phyloP scores from a whole-genome alignment of 2,888 invertebrate species.

The Scotopteryx bipunctaria region DNA sequence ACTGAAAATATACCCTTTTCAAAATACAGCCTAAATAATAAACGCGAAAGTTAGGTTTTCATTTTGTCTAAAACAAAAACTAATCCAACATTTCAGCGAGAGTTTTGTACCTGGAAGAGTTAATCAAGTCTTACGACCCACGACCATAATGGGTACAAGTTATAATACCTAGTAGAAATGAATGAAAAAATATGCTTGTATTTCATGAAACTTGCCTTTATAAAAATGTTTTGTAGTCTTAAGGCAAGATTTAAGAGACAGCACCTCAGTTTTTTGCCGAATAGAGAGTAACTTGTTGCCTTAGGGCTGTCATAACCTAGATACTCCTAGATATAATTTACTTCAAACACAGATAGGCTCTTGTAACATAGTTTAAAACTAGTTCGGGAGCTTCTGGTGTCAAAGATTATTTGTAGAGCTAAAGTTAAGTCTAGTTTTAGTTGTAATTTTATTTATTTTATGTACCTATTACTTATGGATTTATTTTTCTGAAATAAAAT shows the following conservation, averaged over 20 bases:
- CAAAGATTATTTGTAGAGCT: no score
- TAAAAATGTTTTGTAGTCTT: constrained; percentile 20
- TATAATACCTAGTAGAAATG: no score
- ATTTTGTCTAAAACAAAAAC: constrained; percentile 20
- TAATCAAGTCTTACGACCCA: constrained; percentile 11
- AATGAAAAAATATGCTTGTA: no score
- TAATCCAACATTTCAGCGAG: constrained; percentile 23
- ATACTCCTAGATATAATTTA: no score
- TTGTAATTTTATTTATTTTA: no score
- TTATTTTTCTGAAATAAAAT: neutral
- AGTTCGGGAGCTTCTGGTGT: no score
- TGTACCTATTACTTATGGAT: no score
- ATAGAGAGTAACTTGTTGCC: constrained; percentile 44
- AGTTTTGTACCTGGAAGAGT: constrained; percentile 9
- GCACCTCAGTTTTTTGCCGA: constrained; percentile 46
- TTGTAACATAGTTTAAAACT: no score
- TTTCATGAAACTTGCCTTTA: neutral
- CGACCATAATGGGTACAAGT: neutral
- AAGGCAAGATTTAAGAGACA: constrained; percentile 47
- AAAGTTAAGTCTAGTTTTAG: no score
- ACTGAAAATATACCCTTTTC: neutral
- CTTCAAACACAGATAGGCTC: no score
- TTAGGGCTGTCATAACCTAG: constrained; percentile 19
- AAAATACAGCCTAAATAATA: constrained; percentile 1
- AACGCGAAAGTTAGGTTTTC: constrained; percentile 17